These are phyloP conservation scores for Dorcus hopei DNA, from an alignment of 2,888 invertebrate species.

Conservation along the genomic window DNA sequence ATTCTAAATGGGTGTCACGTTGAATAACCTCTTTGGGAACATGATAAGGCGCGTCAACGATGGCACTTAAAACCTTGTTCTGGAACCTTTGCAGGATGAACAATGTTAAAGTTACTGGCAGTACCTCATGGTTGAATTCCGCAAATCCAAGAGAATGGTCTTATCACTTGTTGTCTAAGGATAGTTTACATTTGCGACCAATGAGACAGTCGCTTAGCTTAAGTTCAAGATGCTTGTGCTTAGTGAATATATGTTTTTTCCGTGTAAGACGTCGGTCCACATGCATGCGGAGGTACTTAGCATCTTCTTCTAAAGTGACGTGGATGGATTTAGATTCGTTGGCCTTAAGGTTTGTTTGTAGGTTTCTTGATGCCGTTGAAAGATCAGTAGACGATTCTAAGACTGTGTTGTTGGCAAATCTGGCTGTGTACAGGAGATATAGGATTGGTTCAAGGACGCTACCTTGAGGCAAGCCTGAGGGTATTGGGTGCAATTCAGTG, in stretches of 20 bases:
- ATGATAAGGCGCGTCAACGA: too few relatives aligned
- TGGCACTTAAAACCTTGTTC: neutral
- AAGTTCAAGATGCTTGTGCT: neutral
- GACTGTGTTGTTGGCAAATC: slow-evolving; percentile 11
- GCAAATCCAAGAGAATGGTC: too few relatives aligned
- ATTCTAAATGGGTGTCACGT: too few relatives aligned
- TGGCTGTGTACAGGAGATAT: slow-evolving; percentile 13
- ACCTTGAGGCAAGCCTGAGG: slow-evolving; percentile 29
- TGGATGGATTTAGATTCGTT: neutral
- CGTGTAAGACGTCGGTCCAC: neutral
- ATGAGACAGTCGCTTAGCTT: neutral
- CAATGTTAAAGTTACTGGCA: neutral
- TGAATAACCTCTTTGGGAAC: too few relatives aligned
- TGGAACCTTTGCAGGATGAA: neutral
- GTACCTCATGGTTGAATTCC: neutral
- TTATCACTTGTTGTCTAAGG: too few relatives aligned
- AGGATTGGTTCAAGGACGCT: slow-evolving; percentile 22
- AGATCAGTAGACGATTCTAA: neutral
- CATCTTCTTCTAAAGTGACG: too few relatives aligned
- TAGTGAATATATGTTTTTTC: neutral
- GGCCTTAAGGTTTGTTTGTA: neutral
- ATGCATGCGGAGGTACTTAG: neutral
- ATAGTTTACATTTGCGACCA: neutral
- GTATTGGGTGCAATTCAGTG: neutral
- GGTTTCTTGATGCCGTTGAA: neutral